phyloP scores from a whole-genome alignment of 2,113 vertebrate species.

The Nycticebus coucang region DNA sequence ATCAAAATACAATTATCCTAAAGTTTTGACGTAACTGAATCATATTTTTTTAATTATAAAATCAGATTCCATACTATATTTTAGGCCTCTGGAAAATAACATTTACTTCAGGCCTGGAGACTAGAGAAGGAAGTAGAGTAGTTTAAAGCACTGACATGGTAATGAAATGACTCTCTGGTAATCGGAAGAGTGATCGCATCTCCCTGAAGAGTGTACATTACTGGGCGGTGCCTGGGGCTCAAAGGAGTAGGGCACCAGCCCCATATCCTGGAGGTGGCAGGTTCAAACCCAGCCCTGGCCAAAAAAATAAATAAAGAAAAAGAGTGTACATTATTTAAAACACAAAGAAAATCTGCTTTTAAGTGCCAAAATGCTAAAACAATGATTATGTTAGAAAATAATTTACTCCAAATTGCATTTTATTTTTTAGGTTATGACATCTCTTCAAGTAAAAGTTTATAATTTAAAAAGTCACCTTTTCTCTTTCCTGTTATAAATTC shows the following conservation, averaged over 20 bases:
- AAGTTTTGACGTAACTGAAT: constrained; percentile 30
- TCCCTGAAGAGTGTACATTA: constrained; percentile 9
- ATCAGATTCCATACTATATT: not conserved
- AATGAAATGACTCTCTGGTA: not conserved
- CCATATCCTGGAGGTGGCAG: too few relatives aligned
- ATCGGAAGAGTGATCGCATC: not conserved
- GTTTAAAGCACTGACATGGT: not conserved
- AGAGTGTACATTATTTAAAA: constrained; percentile 22
- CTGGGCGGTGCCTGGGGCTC: not conserved
- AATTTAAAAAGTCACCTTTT: not conserved
- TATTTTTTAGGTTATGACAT: constrained; percentile 39
- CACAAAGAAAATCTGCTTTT: constrained; percentile 27
- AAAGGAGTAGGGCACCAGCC: too few relatives aligned
- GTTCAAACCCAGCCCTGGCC: too few relatives aligned
- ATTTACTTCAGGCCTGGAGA: not conserved
- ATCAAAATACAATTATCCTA: constrained; percentile 27
- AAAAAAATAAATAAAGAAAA: not conserved
- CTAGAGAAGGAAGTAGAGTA: not conserved
- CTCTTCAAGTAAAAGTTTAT: constrained; percentile 5
- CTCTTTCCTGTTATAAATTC: not conserved
- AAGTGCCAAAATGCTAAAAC: not conserved
- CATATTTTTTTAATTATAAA: not conserved
- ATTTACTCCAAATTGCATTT: constrained; percentile 33
- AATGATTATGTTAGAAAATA: constrained; percentile 28
- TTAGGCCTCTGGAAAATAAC: not conserved